A percentile compares a stretch with the other conserved stretches of the same genome.
Conservation (phyloP, 2,797 vertebrate genomes). For the Apodemus agrarius region DNA sequence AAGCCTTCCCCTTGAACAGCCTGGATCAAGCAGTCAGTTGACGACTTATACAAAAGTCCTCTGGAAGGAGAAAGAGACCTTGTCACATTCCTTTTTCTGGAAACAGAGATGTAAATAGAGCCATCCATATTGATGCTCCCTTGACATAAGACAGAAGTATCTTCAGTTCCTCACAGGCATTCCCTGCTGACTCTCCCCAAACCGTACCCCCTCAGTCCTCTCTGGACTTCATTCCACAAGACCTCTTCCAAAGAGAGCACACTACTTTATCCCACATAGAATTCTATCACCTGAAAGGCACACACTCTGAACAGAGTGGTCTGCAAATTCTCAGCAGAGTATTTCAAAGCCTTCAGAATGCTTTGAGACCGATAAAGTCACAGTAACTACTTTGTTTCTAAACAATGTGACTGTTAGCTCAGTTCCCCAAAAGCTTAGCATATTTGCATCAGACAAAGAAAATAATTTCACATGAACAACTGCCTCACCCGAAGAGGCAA, state of each 20-base stretch:
- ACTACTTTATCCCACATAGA: constrained; percentile 27
- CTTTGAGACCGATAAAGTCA: constrained; percentile 62
- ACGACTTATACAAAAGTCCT: constrained; percentile 91
- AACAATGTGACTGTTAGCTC: constrained; percentile 25
- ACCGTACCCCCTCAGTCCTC: background rate
- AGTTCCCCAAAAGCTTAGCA: constrained; percentile 41
- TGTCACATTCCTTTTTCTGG: background rate
- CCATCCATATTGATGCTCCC: background rate
- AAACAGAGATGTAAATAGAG: background rate
- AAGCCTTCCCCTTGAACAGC: constrained; percentile 91
- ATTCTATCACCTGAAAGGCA: constrained; percentile 56
- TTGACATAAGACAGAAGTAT: background rate
- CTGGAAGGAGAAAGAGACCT: constrained; percentile 80
- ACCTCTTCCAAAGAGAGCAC: constrained; percentile 48
- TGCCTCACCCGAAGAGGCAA: background rate
- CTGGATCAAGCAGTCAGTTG: constrained; percentile 90
- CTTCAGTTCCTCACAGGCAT: background rate
- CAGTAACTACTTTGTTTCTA: constrained; percentile 58
- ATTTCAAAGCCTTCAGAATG: constrained; percentile 43
- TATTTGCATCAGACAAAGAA: constrained; percentile 57
- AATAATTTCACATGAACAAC: constrained; percentile 41
- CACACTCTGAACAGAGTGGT: constrained; percentile 45
- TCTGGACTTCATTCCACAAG: constrained; percentile 29
- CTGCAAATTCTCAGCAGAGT: constrained; percentile 64
- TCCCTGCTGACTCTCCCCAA: constrained; percentile 7